A percentile compares a stretch with the other conserved stretches of the same genome.
Conservation (phyloP, 2,113 vertebrate genomes). For the Larimichthys crocea region DNA sequence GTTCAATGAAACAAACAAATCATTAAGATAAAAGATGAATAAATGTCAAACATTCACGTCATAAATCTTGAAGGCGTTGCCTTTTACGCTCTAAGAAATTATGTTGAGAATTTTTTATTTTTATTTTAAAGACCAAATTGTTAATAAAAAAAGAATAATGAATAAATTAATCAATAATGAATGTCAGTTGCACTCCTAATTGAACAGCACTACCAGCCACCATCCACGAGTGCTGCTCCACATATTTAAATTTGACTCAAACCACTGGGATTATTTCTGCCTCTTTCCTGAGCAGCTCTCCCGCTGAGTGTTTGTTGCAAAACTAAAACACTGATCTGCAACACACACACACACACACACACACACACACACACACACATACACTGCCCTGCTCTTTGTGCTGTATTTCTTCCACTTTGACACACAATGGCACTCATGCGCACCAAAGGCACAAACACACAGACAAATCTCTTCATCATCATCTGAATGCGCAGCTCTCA, state of each 20-base stretch:
- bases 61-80: no score
- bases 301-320: neutral
- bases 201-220: neutral
- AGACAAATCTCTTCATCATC: slow-evolving; percentile 21
- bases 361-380: slow-evolving; percentile 16
- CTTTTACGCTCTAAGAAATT: no score
- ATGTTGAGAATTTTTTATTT: no score
- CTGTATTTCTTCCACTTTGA: slow-evolving; percentile 41
- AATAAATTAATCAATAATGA: neutral
- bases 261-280: neutral
- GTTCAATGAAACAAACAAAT: no score
- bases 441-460: neutral
- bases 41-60: no score
- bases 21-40: no score
- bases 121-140: neutral
- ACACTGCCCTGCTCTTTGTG: neutral
- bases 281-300: slow-evolving; percentile 1
- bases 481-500: slow-evolving; percentile 24
- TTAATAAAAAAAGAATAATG: neutral
- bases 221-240: neutral
- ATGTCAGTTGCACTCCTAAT: neutral
- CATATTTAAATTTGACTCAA: neutral
- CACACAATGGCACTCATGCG: slow-evolving; percentile 37
- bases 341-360: slow-evolving; percentile 12
- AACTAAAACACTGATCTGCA: neutral